A percentile compares a stretch with the other conserved stretches of the same genome.
Conservation (phyloP, 2,888 invertebrate species). For the Listrodromus nycthemerus region DNA sequence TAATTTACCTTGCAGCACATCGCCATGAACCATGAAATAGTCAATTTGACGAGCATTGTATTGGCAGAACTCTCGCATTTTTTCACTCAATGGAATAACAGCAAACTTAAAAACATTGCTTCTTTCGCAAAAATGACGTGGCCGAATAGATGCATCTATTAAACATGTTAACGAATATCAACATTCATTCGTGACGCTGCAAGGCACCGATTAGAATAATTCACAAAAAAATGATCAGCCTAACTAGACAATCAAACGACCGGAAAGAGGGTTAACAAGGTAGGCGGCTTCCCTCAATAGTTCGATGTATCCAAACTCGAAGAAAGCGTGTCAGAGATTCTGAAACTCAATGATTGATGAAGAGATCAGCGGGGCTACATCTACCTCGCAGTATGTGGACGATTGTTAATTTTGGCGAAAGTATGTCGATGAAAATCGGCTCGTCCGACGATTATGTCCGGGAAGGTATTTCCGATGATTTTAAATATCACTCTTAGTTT, state of each 20-base stretch:
- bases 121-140: too few relatives aligned
- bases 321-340: not conserved
- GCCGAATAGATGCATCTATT: too few relatives aligned
- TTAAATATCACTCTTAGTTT: not conserved
- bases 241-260: too few relatives aligned
- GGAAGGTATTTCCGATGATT: constrained; percentile 14
- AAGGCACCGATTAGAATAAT: too few relatives aligned
- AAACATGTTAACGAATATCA: too few relatives aligned
- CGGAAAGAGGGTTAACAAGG: not conserved
- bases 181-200: too few relatives aligned
- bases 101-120: too few relatives aligned
- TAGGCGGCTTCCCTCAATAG: not conserved
- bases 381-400: constrained; percentile 15
- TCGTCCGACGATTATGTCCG: constrained; percentile 6
- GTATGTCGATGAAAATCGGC: not conserved
- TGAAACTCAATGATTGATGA: not conserved
- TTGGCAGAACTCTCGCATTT: too few relatives aligned
- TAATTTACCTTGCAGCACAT: not conserved
- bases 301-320: not conserved
- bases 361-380: constrained; percentile 1
- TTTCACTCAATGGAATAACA: too few relatives aligned
- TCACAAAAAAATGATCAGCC: too few relatives aligned
- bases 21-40: not conserved
- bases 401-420: constrained; percentile 27
- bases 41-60: too few relatives aligned